Conservation (phyloP, 1,140 invertebrate genomes). For the Riptortus pedestris region DNA sequence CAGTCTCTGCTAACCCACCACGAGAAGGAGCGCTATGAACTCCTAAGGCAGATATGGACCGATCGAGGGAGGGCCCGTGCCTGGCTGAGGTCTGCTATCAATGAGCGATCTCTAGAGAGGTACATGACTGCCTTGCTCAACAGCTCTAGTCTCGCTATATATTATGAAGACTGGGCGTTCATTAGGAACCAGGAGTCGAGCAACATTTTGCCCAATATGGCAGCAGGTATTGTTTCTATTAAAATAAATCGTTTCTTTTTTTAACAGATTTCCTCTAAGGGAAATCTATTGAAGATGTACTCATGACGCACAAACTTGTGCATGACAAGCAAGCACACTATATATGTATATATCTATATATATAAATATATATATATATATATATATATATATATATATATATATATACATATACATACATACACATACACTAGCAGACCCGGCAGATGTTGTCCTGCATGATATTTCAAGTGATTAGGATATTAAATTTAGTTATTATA, state of each 20-base stretch:
- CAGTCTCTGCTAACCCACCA: constrained; percentile 68
- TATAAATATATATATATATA: no score
- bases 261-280: background rate
- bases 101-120: constrained; percentile 79
- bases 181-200: constrained; percentile 62
- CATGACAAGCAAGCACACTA: no score
- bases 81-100: constrained; percentile 74
- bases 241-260: constrained; percentile 24
- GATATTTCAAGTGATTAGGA: no score
- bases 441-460: no score
- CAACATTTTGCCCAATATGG: constrained; percentile 65
- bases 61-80: constrained; percentile 72
- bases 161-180: constrained; percentile 78
- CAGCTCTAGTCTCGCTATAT: constrained; percentile 37
- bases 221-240: constrained; percentile 53
- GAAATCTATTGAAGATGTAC: no score
- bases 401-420: no score
- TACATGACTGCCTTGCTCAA: constrained; percentile 60
- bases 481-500: no score
- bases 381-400: no score
- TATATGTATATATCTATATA: no score
- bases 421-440: no score
- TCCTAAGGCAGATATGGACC: constrained; percentile 68
- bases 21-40: constrained; percentile 71
- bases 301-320: no score